These are phyloP conservation scores for Gymnothorax javanicus DNA, from an alignment of 2,797 vertebrate species.

Conservation along the genomic window DNA sequence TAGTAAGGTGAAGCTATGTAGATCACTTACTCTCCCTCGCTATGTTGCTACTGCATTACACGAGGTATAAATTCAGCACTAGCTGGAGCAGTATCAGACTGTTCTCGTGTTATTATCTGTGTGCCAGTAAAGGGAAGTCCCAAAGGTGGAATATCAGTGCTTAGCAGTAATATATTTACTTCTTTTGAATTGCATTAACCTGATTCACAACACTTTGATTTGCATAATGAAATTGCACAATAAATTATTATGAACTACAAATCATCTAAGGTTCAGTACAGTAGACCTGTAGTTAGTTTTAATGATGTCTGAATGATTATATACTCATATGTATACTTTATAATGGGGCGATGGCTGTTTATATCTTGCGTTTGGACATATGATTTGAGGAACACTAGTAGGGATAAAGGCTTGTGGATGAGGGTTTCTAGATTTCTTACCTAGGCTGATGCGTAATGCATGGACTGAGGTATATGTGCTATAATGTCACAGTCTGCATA, in stretches of 20 bases:
- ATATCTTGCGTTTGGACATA: too few relatives aligned
- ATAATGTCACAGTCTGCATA: too few relatives aligned
- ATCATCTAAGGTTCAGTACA: neutral
- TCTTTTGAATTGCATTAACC: slow-evolving; percentile 6
- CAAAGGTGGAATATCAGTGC: neutral
- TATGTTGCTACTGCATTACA: slow-evolving; percentile 5
- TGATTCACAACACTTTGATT: slow-evolving; percentile 11
- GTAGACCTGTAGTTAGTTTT: slow-evolving; percentile 7
- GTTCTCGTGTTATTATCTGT: neutral
- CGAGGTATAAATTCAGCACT: neutral
- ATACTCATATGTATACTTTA: neutral
- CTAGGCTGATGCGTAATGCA: too few relatives aligned
- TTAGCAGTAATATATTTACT: neutral
- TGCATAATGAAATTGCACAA: slow-evolving; percentile 21
- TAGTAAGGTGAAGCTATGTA: neutral
- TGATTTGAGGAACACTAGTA: too few relatives aligned
- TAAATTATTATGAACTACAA: slow-evolving; percentile 13
- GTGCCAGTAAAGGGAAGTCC: neutral
- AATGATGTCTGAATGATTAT: neutral
- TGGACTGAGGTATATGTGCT: too few relatives aligned
- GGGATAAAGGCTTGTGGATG: too few relatives aligned
- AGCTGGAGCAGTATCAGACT: neutral
- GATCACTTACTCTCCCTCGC: neutral
- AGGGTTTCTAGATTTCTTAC: too few relatives aligned
- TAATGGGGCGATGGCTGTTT: too few relatives aligned